Evolutionary conservation across 2,888 invertebrate genomes (phyloP).

Genomic region (Polydrusus pterygomalis): DNA sequence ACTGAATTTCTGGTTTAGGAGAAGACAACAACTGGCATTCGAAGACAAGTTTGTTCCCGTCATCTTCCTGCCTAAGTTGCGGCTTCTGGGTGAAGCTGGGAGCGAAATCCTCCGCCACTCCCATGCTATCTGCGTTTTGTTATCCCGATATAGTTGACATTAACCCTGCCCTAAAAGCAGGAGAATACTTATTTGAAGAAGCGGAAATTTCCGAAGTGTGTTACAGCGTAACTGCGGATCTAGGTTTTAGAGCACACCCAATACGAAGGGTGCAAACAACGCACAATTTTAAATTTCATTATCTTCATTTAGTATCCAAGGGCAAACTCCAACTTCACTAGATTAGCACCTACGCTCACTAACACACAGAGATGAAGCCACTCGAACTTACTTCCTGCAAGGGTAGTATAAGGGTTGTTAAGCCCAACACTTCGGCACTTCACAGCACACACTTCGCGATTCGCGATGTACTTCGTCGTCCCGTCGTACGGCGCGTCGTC

Average conservation of each 20-base stretch:
- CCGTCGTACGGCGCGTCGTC: constrained; percentile 71
- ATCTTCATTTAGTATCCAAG: constrained; percentile 24
- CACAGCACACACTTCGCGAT: constrained; percentile 64
- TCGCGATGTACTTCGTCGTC: constrained; percentile 68
- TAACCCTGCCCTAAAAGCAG: constrained; percentile 68
- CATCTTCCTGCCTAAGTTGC: constrained; percentile 96
- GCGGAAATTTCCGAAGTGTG: constrained; percentile 30
- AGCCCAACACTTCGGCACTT: constrained; percentile 67
- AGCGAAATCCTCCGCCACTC: constrained; percentile 95
- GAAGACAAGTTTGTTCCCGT: constrained; percentile 95
- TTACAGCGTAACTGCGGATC: constrained; percentile 53
- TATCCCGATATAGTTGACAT: constrained; percentile 70
- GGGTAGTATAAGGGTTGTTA: constrained; percentile 57
- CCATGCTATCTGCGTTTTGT: constrained; percentile 75
- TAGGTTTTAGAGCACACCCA: constrained; percentile 34
- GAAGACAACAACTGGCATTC: constrained; percentile 92
- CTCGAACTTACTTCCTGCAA: constrained; percentile 68
- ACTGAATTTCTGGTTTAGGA: constrained; percentile 93
- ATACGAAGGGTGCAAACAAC: constrained; percentile 31
- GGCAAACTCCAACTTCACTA: constrained; percentile 47
- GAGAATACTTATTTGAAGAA: constrained; percentile 30
- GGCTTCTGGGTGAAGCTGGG: constrained; percentile 99
- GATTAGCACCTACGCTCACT: constrained; percentile 57
- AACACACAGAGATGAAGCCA: constrained; percentile 57
- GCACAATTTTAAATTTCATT: constrained; percentile 23